Conservation (phyloP, 2,888 invertebrate species). For the Drosophila flavopinicola region DNA sequence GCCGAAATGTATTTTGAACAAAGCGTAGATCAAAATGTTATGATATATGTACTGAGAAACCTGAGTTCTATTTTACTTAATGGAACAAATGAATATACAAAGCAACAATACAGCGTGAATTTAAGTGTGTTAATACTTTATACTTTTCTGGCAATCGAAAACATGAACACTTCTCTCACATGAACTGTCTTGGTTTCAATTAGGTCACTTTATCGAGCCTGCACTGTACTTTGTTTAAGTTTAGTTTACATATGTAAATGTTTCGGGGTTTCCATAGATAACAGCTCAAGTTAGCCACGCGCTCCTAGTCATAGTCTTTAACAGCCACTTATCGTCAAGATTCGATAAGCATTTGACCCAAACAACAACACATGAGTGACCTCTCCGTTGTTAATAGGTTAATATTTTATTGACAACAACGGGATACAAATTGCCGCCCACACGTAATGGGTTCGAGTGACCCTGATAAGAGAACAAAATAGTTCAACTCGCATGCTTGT, state of each 20-base stretch:
- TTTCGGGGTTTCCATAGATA: background rate
- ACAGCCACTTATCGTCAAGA: constrained; percentile 14
- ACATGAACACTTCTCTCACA: too few species aligned
- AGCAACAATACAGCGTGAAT: too few species aligned
- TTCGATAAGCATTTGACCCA: constrained; percentile 14
- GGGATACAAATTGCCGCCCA: constrained; percentile 24
- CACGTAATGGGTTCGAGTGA: constrained; percentile 4
- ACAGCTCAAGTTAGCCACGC: background rate
- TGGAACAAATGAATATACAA: too few species aligned
- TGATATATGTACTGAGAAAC: too few species aligned
- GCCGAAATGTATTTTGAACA: too few species aligned
- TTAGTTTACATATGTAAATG: background rate
- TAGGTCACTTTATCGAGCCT: too few species aligned
- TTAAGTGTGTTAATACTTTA: too few species aligned
- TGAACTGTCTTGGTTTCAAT: too few species aligned
- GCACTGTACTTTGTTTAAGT: background rate
- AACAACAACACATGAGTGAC: constrained; percentile 7
- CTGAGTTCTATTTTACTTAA: too few species aligned
- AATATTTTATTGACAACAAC: constrained; percentile 20
- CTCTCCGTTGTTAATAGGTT: constrained; percentile 7
- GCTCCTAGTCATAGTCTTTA: background rate
- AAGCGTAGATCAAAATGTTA: too few species aligned
- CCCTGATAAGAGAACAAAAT: constrained; percentile 19
- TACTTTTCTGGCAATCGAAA: too few species aligned
- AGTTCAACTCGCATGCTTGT: constrained; percentile 30